Evolutionary conservation across 2,888 invertebrate genomes (phyloP), one percentile per base, ranked within the genome.

Genomic region (Lysandra coridon): DNA sequence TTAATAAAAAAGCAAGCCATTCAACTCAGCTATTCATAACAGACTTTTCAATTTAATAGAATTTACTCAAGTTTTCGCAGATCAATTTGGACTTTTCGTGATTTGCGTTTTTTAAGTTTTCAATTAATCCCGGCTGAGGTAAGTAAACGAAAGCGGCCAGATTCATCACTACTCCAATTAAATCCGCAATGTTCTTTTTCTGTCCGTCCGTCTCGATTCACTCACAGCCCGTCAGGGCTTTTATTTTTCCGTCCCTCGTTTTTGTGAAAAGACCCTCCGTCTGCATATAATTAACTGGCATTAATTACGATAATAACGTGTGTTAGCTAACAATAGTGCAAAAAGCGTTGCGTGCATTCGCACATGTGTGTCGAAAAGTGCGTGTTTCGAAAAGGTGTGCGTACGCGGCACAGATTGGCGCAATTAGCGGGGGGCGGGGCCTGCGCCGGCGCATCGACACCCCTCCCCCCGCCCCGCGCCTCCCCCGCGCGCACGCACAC

Each of bases 371-470:
- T 82, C 81, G 81, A 82, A 83, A 73, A 81, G 84, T 82, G 83
- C 81, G 80, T 77, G 85, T 84, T 85, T 83, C 83, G 85, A 85
- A 85, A 86, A 85, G 87, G 92, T 90, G 91, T 91, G 92, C 87
- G 91, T 90, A 81, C 82, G 85, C 87, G 84, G 84, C 91, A 87
- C 91, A 91, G 94, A 94, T 94, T 94, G 94, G 94, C 89, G 94
- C 93, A 94, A 94, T 94, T 94, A 93, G 91, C 84, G 85, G 84
- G 87, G 87, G 86, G 90, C 93, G 93, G 91, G 93, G 92, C 91
- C 87, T 90, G 91, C 91, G 93, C 87, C 84, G 84, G 90, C 92
- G 91, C 87, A 83, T 89, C 89, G 94, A 94, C 93, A 94, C 92
- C 89, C 91, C 92, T 90, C 87, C 92, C 89, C 90, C 90, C 87